Percentiles rank a stretch among this genome's conserved stretches.
phyloP scores from a whole-genome alignment of 2,113 vertebrate genomes.

The Apteryx mantelli region DNA sequence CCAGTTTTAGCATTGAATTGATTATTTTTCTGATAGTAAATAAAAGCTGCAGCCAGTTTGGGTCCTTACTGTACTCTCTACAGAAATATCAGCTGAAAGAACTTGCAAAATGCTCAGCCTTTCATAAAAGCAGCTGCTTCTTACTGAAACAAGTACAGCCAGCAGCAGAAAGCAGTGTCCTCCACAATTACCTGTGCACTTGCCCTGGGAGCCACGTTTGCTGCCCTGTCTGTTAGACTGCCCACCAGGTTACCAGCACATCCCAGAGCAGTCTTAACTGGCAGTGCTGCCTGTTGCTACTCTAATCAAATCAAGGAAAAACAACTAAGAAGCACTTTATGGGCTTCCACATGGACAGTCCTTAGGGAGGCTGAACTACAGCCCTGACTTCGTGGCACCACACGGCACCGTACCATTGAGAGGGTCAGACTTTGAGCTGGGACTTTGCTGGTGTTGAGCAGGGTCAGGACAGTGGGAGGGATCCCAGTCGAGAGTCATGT shows the following conservation, averaged over 20 bases:
- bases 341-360: neutral
- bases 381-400: neutral
- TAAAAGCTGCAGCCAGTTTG: neutral
- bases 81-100: neutral
- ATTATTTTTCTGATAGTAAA: neutral
- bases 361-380: neutral
- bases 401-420: rapidly evolving
- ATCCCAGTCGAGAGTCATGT: neutral
- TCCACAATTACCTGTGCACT: neutral
- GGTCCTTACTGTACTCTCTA: neutral
- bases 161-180: neutral
- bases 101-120: neutral
- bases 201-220: neutral
- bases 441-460: neutral
- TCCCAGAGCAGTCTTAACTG: neutral
- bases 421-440: neutral
- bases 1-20: neutral
- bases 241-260: neutral
- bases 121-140: neutral
- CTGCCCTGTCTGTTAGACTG: neutral
- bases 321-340: neutral
- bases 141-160: neutral
- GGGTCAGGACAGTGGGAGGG: neutral
- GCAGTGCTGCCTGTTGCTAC: neutral
- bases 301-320: no score